Conservation (phyloP, 1,140 invertebrate species). For the Leucophenga varia region DNA sequence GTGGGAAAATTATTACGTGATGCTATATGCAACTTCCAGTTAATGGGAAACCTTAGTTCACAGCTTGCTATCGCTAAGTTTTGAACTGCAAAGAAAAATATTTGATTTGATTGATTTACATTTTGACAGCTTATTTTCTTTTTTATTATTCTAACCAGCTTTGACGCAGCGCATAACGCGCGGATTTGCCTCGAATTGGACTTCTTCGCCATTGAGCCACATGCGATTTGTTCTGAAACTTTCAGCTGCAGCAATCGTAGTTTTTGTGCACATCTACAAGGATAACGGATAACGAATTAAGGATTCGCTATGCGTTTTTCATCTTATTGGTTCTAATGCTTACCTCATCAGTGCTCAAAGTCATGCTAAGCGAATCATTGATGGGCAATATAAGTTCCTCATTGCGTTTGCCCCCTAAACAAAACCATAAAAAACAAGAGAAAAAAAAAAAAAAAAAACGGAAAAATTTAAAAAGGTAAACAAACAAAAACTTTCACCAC, state of each 20-base stretch:
- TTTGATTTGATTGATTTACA: neutral
- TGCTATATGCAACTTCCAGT: slow-evolving; percentile 82
- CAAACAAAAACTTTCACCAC: neutral
- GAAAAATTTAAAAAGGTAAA: slow-evolving; percentile 35
- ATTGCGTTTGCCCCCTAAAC: slow-evolving; percentile 90
- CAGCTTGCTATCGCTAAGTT: slow-evolving; percentile 55
- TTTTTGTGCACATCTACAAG: slow-evolving; percentile 83
- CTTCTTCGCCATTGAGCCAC: slow-evolving; percentile 87
- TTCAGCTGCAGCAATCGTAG: slow-evolving; percentile 74
- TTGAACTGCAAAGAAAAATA: slow-evolving; percentile 24
- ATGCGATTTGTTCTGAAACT: slow-evolving; percentile 76
- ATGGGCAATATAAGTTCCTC: slow-evolving; percentile 91
- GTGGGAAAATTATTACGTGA: slow-evolving; percentile 99
- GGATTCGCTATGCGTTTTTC: too few relatives aligned
- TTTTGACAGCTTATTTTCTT: neutral
- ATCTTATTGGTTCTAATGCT: neutral
- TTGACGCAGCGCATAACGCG: slow-evolving; percentile 77
- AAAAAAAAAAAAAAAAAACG: neutral
- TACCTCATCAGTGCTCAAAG: slow-evolving; percentile 80
- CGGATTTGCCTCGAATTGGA: slow-evolving; percentile 69
- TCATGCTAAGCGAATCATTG: slow-evolving; percentile 95
- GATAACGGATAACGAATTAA: too few relatives aligned
- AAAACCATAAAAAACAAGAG: slow-evolving; percentile 43
- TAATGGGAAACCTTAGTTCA: slow-evolving; percentile 56
- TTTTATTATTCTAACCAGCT: slow-evolving; percentile 64